Conservation (phyloP, 2,113 vertebrate genomes). For the Alaudala cheleensis region DNA sequence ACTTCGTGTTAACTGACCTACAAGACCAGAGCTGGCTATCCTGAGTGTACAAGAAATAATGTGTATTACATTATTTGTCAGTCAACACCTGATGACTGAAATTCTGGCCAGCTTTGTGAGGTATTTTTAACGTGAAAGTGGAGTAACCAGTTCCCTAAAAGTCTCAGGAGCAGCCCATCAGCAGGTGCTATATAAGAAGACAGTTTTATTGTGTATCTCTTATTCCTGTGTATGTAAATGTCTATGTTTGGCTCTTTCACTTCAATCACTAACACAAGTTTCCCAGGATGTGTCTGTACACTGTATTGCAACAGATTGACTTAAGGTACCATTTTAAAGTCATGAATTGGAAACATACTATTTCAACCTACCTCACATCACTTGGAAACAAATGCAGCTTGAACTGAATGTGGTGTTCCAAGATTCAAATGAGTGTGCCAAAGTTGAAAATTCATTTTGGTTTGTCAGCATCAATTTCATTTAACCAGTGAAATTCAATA, state of each 20-base stretch:
- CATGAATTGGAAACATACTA: neutral
- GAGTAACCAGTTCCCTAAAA: neutral
- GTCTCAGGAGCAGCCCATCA: neutral
- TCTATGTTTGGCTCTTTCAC: constrained; percentile 18
- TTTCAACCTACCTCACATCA: neutral
- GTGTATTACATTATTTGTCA: neutral
- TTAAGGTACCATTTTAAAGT: neutral
- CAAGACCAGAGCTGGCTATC: neutral
- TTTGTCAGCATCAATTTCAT: neutral
- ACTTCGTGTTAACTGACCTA: constrained; percentile 10
- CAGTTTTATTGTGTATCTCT: constrained; percentile 16
- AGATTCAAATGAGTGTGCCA: neutral
- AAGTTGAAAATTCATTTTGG: neutral
- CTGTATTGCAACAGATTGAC: neutral
- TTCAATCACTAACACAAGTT: neutral
- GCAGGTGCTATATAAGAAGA: neutral
- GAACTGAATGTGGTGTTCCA: neutral
- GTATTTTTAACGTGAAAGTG: neutral
- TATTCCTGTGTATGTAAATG: constrained; percentile 7
- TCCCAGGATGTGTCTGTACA: neutral
- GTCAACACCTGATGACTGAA: neutral
- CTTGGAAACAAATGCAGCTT: neutral
- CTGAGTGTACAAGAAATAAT: neutral
- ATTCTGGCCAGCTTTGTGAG: neutral
- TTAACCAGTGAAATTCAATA: neutral